Evolutionary conservation across 2,888 invertebrate species (phyloP), one percentile per base, ranked within the genome.

Genomic region (Metopia argyrocephala): DNA sequence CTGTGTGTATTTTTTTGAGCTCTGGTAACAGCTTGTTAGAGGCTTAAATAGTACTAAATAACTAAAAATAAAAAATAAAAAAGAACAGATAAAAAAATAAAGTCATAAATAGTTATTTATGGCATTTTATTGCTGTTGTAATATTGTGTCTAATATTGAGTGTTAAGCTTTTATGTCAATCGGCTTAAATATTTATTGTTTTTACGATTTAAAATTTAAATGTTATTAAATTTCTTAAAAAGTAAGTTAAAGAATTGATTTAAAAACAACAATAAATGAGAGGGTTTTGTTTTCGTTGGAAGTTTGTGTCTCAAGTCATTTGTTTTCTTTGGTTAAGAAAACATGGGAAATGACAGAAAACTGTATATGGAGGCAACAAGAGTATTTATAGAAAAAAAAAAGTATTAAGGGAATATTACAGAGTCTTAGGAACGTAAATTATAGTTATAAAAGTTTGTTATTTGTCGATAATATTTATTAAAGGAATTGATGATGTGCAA

Each of bases 111-210:
- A 61, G 61, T 61, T 66, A 12, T 78, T 78, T 54, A 66, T 66
- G 59, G n/a, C 15, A 18, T 48, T n/a, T 48, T n/a, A n/a, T 48
- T 0, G 38, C 9, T 20, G 25, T 21, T 57, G 18, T 75, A 65
- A 61, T 70, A 78, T 71, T 52, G 57, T 78, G 66, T 82, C 70
- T 68, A 75, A 75, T 66, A 76, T 69, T 74, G 48, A 70, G 74
- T 78, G 76, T 79, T 84, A 83, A 82, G 83, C 83, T 79, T 78
- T 65, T 69, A 68, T 82, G 79, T 83, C 82, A 82, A 83, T 81
- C 83, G 82, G 81, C 78, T 82, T 84, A 83, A 71, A 31, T 62
- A 7, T 25, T 46, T 70, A 9, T 57, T 15, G 12, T 46, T 62
- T 7, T 28, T 64, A 65, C 54, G 31, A 66, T 56, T 78, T 56